phyloP scores from a whole-genome alignment of 1,140 invertebrate species.

The Eriosoma lanigerum region DNA sequence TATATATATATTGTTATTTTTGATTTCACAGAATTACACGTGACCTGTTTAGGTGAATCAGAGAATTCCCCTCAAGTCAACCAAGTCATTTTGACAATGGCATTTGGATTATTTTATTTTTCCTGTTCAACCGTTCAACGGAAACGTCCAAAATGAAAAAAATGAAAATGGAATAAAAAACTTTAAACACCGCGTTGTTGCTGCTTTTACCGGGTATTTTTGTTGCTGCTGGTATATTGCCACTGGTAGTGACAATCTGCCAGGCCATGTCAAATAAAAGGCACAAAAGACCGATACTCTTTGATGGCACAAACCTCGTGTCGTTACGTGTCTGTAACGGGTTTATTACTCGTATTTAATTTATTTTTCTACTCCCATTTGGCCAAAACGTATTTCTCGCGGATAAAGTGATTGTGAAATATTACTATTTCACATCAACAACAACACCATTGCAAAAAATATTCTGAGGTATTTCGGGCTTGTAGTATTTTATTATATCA shows the following conservation, averaged over 20 bases:
- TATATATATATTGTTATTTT: too few relatives aligned
- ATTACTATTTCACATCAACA: background rate
- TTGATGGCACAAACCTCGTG: background rate
- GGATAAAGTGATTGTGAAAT: background rate
- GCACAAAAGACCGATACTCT: background rate
- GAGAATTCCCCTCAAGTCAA: background rate
- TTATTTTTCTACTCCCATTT: background rate
- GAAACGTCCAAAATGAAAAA: background rate
- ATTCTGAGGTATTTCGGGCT: too few relatives aligned
- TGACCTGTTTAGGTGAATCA: background rate
- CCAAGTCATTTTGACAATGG: background rate
- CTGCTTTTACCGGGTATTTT: background rate
- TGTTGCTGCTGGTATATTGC: background rate
- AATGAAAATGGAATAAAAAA: background rate
- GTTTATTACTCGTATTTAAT: background rate
- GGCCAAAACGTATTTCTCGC: background rate
- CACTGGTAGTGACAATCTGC: slow-evolving; percentile 16
- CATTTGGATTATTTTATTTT: slow-evolving; percentile 23
- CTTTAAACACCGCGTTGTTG: background rate
- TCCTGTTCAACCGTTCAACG: background rate
- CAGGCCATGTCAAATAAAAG: slow-evolving; percentile 15
- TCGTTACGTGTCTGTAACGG: background rate
- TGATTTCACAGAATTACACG: background rate
- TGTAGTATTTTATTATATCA: too few relatives aligned
- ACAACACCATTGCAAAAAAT: too few relatives aligned